These are phyloP conservation scores for Accipiter virgatus DNA, from an alignment of 2,113 vertebrate species.

Conservation along the genomic window DNA sequence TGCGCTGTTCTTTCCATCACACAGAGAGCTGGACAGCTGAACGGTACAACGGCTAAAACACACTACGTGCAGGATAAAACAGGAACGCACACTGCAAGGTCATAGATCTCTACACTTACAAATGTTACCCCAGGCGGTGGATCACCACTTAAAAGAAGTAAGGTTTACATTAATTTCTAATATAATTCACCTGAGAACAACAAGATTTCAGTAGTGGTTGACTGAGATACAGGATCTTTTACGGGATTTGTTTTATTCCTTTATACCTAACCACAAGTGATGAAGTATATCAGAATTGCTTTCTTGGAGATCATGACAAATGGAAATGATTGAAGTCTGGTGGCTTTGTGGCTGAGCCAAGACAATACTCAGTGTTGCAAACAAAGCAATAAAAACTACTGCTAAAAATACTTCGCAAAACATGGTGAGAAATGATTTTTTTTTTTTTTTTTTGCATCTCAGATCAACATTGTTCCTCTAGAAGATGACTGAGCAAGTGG, in stretches of 20 bases:
- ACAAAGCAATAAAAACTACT: background rate
- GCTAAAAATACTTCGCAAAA: background rate
- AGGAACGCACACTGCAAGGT: background rate
- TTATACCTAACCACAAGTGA: background rate
- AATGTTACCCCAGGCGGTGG: background rate
- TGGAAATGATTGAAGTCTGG: background rate
- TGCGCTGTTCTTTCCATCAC: background rate
- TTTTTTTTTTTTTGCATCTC: background rate
- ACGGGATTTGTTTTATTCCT: background rate
- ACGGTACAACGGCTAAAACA: no score
- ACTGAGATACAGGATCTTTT: background rate
- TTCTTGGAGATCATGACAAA: background rate
- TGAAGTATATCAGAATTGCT: background rate
- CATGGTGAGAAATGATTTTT: background rate
- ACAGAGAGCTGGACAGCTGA: background rate
- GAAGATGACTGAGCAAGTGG: background rate
- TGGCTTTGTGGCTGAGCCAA: slow-evolving; percentile 23
- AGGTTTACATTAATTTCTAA: background rate
- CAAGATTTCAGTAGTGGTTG: background rate
- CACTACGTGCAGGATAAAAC: background rate
- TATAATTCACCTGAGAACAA: background rate
- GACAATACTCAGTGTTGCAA: background rate
- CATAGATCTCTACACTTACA: background rate
- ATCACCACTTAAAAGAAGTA: background rate
- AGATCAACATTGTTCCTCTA: background rate